Conservation (phyloP, 2,113 vertebrate species). For the Sardina pilchardus region DNA sequence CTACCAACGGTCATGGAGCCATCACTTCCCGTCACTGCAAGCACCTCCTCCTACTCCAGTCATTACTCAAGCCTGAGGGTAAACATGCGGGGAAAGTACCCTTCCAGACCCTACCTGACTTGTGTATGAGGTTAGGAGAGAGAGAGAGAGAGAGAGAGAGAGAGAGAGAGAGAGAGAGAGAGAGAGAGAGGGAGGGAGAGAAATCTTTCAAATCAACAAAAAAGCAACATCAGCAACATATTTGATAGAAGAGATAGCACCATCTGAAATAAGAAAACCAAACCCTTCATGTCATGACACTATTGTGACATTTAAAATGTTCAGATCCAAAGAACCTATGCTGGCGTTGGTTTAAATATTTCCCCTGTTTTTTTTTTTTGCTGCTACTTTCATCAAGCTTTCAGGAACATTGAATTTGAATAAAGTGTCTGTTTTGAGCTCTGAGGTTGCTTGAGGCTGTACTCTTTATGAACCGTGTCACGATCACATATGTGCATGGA, state of each 20-base stretch:
- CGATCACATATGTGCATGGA: background rate
- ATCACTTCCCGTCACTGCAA: conserved; percentile 17
- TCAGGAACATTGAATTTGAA: background rate
- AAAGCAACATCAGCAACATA: too few species aligned
- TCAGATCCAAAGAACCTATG: background rate
- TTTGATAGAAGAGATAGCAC: too few species aligned
- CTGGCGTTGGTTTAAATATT: background rate
- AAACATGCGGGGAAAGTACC: background rate
- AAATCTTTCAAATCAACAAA: too few species aligned
- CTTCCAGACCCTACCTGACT: background rate
- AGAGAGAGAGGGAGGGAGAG: too few species aligned
- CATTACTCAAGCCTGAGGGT: background rate
- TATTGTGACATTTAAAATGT: background rate
- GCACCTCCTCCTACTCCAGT: background rate
- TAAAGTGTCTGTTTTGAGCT: too few species aligned
- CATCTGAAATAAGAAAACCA: too few species aligned
- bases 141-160: background rate
- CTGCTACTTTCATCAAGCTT: background rate
- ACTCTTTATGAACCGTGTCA: background rate
- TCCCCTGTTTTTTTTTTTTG: background rate
- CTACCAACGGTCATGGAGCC: conserved; percentile 23
- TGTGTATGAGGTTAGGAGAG: background rate
- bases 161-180: background rate
- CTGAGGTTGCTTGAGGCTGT: too few species aligned
- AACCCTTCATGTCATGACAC: background rate